A percentile compares a stretch with the other conserved stretches of the same genome.
These are phyloP conservation scores for Blera fallax DNA, from an alignment of 2,888 invertebrate species.

Conservation along the genomic window DNA sequence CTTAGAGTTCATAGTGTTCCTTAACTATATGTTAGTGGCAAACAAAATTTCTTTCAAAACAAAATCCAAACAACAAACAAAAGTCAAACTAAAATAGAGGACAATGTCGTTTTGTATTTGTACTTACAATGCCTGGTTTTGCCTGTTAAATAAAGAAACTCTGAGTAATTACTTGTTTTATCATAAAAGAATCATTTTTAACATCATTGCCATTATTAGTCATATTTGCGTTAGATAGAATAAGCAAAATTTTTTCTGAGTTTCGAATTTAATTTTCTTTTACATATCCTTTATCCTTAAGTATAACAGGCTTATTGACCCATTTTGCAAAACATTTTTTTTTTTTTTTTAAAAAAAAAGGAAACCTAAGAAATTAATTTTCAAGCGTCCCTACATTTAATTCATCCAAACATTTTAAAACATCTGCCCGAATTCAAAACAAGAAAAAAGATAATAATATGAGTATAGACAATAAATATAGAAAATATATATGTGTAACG, in stretches of 20 bases:
- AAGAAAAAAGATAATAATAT: neutral
- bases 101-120: conserved; percentile 57
- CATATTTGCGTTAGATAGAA: conserved; percentile 22
- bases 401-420: neutral
- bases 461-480: neutral
- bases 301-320: neutral
- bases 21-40: conserved; percentile 37
- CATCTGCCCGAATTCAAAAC: conserved; percentile 8
- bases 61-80: conserved; percentile 24
- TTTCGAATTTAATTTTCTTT: neutral
- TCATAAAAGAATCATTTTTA: conserved; percentile 18
- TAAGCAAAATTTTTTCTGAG: neutral
- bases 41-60: conserved; percentile 5
- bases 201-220: conserved; percentile 39
- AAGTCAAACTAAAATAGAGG: conserved; percentile 43
- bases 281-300: neutral
- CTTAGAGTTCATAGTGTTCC: neutral
- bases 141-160: conserved; percentile 81
- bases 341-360: neutral
- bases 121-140: conserved; percentile 86
- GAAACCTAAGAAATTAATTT: neutral
- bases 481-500: neutral
- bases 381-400: neutral
- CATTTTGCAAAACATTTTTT: neutral
- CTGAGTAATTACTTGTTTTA: conserved; percentile 41